Base-by-base conservation (phyloP, 2,797 vertebrate genomes). In the Philypnodon macrostomus region DNA sequence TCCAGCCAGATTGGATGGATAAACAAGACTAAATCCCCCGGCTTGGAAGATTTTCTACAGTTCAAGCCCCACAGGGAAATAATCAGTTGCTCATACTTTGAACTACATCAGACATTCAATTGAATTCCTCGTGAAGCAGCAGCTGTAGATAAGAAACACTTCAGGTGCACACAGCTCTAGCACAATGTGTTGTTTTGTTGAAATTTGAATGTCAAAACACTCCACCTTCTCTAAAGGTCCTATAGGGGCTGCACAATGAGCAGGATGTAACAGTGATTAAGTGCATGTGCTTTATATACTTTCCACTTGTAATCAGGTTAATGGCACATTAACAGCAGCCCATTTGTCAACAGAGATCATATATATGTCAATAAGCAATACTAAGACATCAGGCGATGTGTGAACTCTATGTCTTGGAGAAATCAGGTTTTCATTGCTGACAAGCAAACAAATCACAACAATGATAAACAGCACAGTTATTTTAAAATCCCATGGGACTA, bases 1-100 rank as follows among this genome's bases (percentile, higher is more conserved):
- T 73, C 62, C 57, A 54, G 64, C 53, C 62, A 76, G 59, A 76
- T 62, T 67, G 68, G 48, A 27, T 36, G 60, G 62, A 80, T 79
- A 64, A 73, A 73, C 65, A 70, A 48, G 61, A 65, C 60, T 56
- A 58, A 79, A 79, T 67, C 71, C 50, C n/a, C 19, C 11, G 36
- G 61, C 47, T 69, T 46, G 46, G 45, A 53, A 64, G 40, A 73
- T 62, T 62, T 77, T 59, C 63, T 74, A 60, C 47, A 32, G 56
- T 64, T 63, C 26, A 35, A 34, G 50, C 60, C 73, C 51, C 62
- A n/a, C 35, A 63, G 60, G 64, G n/a, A 50, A 75, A 48, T 67
- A 74, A 73, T 82, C 68, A 75, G 68, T 70, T 73, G 67, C 23
- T 40, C 8, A 18, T 54, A 53, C 53, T 66, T 75, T 49, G 58